phyloP scores from a whole-genome alignment of 2,113 vertebrate genomes.

The Lamprotornis superbus region DNA sequence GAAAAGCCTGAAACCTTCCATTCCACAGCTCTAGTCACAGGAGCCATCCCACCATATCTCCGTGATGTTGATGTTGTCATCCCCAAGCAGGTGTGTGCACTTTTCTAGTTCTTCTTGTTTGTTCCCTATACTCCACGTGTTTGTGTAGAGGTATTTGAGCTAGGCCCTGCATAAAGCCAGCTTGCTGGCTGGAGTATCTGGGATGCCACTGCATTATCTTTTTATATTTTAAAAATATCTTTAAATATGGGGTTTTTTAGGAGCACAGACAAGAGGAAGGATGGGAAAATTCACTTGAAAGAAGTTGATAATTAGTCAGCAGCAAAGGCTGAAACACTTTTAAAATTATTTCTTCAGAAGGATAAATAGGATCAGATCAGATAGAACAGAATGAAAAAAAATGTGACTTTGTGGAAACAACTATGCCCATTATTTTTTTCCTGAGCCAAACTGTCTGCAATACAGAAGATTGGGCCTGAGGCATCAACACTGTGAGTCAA shows the following conservation, averaged over 20 bases:
- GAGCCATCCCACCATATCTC: background rate
- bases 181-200: background rate
- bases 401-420: background rate
- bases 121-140: background rate
- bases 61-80: accelerated
- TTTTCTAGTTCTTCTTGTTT: background rate
- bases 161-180: background rate
- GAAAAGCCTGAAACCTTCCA: background rate
- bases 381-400: background rate
- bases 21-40: background rate
- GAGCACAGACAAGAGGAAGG: background rate
- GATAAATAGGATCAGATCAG: background rate
- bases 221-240: background rate
- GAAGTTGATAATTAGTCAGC: background rate
- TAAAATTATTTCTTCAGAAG: background rate
- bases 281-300: background rate
- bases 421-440: background rate
- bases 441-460: background rate
- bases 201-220: background rate
- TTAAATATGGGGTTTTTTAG: background rate
- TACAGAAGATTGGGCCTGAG: background rate
- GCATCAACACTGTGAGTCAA: background rate
- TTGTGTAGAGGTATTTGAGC: background rate
- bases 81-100: background rate
- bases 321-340: background rate